These are phyloP conservation scores for Ctenomys sociabilis DNA, from an alignment of 2,113 vertebrate species.

Conservation along the genomic window DNA sequence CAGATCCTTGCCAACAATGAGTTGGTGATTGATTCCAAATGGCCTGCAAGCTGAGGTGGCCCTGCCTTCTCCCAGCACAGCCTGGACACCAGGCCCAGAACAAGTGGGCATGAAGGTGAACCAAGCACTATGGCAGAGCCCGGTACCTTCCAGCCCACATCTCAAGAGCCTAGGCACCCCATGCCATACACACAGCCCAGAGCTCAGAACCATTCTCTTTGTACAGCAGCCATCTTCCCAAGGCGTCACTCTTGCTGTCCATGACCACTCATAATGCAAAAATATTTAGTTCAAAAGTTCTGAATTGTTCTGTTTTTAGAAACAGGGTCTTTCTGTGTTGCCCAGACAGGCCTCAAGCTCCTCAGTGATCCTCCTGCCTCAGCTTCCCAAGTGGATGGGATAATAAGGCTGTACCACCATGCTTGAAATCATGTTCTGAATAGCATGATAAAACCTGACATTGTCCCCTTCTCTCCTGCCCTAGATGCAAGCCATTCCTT, in stretches of 20 bases:
- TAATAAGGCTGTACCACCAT: background rate
- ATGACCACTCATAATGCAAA: background rate
- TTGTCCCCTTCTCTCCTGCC: background rate
- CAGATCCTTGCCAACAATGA: background rate
- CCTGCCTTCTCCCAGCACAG: background rate
- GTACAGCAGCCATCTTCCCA: background rate
- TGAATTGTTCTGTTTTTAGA: background rate
- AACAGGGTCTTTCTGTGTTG: background rate
- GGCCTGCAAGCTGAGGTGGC: background rate
- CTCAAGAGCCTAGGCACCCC: background rate
- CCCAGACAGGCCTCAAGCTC: background rate
- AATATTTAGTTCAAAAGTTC: background rate
- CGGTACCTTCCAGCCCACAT: background rate
- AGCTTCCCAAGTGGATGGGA: background rate
- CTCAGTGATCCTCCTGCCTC: background rate
- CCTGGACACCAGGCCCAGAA: background rate
- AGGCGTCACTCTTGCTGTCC: background rate
- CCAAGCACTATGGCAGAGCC: no score
- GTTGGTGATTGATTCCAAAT: background rate
- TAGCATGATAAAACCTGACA: background rate
- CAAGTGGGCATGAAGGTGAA: no score
- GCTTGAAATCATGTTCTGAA: background rate
- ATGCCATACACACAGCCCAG: background rate
- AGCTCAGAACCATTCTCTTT: rapidly evolving
- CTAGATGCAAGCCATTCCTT: background rate